Percentiles rank a stretch among this genome's conserved stretches.
These are phyloP conservation scores for Seira sanloemensis DNA, from an alignment of 2,888 invertebrate species.

Conservation along the genomic window DNA sequence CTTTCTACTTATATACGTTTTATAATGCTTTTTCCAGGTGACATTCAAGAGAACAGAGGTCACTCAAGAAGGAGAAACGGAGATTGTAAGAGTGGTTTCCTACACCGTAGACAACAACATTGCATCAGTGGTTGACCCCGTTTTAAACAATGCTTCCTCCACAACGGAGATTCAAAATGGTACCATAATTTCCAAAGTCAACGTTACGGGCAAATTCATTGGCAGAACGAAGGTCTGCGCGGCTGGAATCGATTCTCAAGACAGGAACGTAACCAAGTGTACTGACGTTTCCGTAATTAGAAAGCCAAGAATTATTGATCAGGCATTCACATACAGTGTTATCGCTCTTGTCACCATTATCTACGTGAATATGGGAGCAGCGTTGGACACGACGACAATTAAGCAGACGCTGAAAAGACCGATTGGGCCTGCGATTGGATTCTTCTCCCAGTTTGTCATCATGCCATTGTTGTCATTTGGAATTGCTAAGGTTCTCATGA, in stretches of 20 bases:
- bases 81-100: constrained; percentile 55
- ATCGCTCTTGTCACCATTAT: constrained; percentile 86
- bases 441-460: constrained; percentile 85
- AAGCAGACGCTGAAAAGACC: constrained; percentile 4
- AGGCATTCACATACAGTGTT: constrained; percentile 85
- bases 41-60: constrained; percentile 35
- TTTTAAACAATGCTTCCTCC: background rate
- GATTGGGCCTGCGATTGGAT: constrained; percentile 86
- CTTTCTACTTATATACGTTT: no score
- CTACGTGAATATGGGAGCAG: constrained; percentile 94
- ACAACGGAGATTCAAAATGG: background rate
- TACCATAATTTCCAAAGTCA: background rate
- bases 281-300: constrained; percentile 79
- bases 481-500: constrained; percentile 58
- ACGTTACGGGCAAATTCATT: constrained; percentile 74
- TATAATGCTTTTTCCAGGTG: background rate
- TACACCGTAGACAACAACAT: constrained; percentile 63
- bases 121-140: constrained; percentile 49
- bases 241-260: constrained; percentile 35
- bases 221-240: constrained; percentile 74
- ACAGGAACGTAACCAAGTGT: constrained; percentile 43
- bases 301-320: constrained; percentile 82
- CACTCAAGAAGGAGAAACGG: constrained; percentile 24
- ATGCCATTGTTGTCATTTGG: constrained; percentile 84
- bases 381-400: constrained; percentile 79